Conservation (phyloP, 2,797 vertebrate species). For the Hephaestus fuliginosus region DNA sequence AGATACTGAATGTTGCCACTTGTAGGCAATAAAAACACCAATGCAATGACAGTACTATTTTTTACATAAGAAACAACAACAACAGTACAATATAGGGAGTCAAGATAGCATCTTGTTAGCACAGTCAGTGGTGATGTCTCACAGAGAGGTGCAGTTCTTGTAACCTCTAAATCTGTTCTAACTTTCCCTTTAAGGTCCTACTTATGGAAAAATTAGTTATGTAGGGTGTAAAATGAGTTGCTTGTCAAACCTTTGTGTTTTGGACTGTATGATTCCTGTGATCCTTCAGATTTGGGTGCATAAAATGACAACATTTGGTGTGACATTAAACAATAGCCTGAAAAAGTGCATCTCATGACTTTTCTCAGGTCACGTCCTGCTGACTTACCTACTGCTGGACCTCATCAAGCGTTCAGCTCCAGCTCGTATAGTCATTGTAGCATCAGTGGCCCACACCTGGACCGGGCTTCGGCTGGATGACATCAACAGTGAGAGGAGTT, state of each 20-base stretch:
- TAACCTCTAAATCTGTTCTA: background rate
- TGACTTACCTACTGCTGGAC: slow-evolving; percentile 92
- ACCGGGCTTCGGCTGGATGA: slow-evolving; percentile 91
- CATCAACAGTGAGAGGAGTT: slow-evolving; percentile 91
- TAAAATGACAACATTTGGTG: background rate
- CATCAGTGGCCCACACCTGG: slow-evolving; percentile 90
- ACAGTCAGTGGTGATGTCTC: background rate
- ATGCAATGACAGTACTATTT: background rate
- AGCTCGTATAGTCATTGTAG: slow-evolving; percentile 89
- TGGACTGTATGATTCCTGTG: no score
- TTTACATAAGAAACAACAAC: background rate
- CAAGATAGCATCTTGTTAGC: background rate
- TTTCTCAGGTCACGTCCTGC: slow-evolving; percentile 91
- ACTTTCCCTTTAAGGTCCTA: background rate
- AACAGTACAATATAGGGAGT: no score
- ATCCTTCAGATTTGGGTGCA: background rate
- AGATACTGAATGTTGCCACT: background rate
- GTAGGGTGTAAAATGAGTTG: background rate
- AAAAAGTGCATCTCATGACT: slow-evolving; percentile 8
- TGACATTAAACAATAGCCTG: background rate
- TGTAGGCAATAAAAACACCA: background rate
- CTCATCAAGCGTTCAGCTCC: slow-evolving; percentile 90
- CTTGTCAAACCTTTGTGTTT: background rate
- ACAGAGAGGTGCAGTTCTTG: background rate
- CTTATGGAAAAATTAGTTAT: background rate